These are phyloP conservation scores for Macaria liturata DNA, from an alignment of 2,888 invertebrate genomes.

Conservation along the genomic window DNA sequence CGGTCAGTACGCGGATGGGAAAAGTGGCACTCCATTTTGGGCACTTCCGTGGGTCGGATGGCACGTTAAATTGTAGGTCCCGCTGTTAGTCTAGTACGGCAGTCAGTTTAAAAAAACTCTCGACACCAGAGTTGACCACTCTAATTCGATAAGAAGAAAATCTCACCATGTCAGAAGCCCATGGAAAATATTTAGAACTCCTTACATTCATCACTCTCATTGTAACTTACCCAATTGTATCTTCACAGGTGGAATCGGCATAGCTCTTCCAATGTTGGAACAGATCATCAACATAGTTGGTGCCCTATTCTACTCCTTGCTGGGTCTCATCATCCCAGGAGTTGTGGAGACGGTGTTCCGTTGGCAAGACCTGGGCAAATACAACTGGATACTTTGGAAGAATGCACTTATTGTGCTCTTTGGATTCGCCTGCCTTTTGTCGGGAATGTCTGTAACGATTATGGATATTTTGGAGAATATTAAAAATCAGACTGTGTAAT, in stretches of 20 bases:
- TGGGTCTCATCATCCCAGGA: conserved; percentile 91
- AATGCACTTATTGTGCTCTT: conserved; percentile 84
- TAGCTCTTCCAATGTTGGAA: conserved; percentile 83
- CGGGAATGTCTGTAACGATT: conserved; percentile 80
- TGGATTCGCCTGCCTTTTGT: conserved; percentile 85
- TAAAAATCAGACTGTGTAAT: conserved; percentile 68
- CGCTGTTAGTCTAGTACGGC: no score
- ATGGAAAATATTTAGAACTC: no score
- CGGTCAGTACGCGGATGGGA: no score
- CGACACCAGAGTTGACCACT: no score
- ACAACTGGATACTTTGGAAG: conserved; percentile 88
- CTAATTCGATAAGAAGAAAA: no score
- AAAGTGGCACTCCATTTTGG: no score
- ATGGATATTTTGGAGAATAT: conserved; percentile 59
- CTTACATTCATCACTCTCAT: no score
- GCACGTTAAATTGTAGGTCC: no score
- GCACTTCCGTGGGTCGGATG: no score
- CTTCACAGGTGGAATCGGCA: conserved; percentile 84
- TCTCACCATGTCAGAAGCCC: no score
- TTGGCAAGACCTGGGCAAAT: conserved; percentile 87
- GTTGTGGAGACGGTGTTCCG: conserved; percentile 87
- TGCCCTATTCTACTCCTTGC: conserved; percentile 85
- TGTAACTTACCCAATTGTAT: no score
- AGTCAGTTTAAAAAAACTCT: no score
- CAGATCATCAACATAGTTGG: conserved; percentile 77